These are phyloP conservation scores for Phalacrocorax aristotelis DNA, from an alignment of 2,113 vertebrate genomes.

Conservation along the genomic window DNA sequence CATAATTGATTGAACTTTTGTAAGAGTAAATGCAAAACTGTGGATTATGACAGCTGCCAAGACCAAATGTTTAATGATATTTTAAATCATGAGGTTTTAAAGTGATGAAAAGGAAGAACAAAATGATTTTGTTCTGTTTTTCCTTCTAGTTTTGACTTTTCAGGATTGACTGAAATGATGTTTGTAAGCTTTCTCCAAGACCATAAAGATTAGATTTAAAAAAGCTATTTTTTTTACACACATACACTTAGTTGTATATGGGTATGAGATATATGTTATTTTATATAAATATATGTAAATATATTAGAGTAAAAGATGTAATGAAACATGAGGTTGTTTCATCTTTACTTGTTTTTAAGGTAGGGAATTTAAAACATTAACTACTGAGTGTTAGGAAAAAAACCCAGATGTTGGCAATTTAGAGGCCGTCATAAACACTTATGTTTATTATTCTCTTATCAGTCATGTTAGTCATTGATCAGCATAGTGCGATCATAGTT, in stretches of 20 bases:
- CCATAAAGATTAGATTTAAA: not conserved
- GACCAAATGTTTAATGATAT: not conserved
- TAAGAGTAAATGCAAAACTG: not conserved
- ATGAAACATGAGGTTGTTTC: not conserved
- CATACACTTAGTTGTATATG: not conserved
- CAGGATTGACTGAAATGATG: not conserved
- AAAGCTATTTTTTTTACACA: not conserved
- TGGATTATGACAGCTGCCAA: not conserved
- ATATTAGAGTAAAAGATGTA: not conserved
- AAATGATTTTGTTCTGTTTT: not conserved
- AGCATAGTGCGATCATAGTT: fast-evolving
- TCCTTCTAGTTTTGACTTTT: not conserved
- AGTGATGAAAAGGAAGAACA: not conserved
- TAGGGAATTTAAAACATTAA: not conserved
- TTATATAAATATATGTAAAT: not conserved
- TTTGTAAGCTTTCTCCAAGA: not conserved
- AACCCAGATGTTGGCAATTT: not conserved
- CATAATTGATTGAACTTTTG: not conserved
- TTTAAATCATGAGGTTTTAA: not conserved
- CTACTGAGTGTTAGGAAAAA: not conserved
- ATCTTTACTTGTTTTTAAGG: not conserved
- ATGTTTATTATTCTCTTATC: not conserved
- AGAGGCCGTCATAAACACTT: not conserved
- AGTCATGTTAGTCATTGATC: not conserved
- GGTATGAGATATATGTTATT: not conserved